Conservation (phyloP, 2,113 vertebrate species). For the Butorides virescens region DNA sequence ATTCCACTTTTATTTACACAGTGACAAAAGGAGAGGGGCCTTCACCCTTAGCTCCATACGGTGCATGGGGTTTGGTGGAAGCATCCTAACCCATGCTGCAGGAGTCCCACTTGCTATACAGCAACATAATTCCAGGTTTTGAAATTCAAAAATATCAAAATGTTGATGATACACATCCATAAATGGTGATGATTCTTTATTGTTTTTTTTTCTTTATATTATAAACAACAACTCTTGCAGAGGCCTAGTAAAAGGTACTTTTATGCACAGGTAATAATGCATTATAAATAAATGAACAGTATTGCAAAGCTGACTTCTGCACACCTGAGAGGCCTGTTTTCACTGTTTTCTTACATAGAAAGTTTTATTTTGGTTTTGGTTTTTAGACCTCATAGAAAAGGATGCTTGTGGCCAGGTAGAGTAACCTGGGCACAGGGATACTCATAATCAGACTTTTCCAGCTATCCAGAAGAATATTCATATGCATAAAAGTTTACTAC, state of each 20-base stretch:
- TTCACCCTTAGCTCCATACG: not conserved
- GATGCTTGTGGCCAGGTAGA: not conserved
- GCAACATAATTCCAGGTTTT: not conserved
- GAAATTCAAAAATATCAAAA: not conserved
- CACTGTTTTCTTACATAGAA: not conserved
- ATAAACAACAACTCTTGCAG: not conserved
- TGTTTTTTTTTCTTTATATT: not conserved
- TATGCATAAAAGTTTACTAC: not conserved
- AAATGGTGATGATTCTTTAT: not conserved
- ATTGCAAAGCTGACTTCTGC: not conserved
- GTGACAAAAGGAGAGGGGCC: not conserved
- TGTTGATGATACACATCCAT: not conserved
- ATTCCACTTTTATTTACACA: not conserved
- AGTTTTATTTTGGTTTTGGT: not conserved
- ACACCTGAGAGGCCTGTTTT: not conserved
- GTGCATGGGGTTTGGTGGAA: not conserved
- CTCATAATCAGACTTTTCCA: not conserved
- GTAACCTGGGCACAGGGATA: not conserved
- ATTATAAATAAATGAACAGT: not conserved
- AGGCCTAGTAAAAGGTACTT: not conserved
- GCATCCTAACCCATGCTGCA: not conserved
- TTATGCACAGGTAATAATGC: not conserved
- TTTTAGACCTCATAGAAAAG: not conserved
- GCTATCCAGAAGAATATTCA: not conserved
- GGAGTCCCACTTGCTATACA: not conserved